These are phyloP conservation scores for Danaus plexippus DNA, from an alignment of 1,140 invertebrate species.

Conservation along the genomic window DNA sequence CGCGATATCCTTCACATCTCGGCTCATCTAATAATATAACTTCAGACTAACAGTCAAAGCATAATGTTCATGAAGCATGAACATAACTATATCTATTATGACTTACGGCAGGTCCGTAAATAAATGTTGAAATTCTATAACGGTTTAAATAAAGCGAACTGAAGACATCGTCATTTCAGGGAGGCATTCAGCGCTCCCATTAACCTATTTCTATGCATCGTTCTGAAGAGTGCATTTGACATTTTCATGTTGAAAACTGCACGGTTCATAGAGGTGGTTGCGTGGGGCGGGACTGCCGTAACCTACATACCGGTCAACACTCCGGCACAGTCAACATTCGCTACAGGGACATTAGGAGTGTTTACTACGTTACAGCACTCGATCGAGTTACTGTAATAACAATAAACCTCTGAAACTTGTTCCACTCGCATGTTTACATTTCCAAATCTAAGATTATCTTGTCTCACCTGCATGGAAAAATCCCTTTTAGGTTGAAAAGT, in stretches of 20 bases:
- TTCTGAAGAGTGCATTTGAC: conserved; percentile 57
- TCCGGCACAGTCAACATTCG: conserved; percentile 70
- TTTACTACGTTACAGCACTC: conserved; percentile 44
- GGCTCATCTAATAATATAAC: no score
- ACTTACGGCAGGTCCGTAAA: no score
- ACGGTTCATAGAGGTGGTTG: conserved; percentile 61
- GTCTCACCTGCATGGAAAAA: no score
- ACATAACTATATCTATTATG: conserved; percentile 7
- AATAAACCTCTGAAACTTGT: no score
- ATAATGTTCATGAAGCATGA: no score
- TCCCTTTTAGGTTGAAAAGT: no score
- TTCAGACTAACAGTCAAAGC: no score
- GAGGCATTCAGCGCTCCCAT: conserved; percentile 35
- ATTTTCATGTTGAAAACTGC: conserved; percentile 64
- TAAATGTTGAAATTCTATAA: no score
- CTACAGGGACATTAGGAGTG: conserved; percentile 66
- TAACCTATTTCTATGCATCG: conserved; percentile 49
- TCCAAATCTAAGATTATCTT: no score
- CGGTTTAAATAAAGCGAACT: not conserved
- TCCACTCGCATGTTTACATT: no score
- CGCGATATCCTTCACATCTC: no score
- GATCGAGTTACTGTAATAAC: conserved; percentile 19
- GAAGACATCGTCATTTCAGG: conserved; percentile 17
- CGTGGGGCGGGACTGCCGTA: conserved; percentile 53
- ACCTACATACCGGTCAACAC: conserved; percentile 71